Evolutionary conservation across 2,888 invertebrate genomes (phyloP), one percentile per base, ranked within the genome.

Genomic region (Plagiodera versicolora): DNA sequence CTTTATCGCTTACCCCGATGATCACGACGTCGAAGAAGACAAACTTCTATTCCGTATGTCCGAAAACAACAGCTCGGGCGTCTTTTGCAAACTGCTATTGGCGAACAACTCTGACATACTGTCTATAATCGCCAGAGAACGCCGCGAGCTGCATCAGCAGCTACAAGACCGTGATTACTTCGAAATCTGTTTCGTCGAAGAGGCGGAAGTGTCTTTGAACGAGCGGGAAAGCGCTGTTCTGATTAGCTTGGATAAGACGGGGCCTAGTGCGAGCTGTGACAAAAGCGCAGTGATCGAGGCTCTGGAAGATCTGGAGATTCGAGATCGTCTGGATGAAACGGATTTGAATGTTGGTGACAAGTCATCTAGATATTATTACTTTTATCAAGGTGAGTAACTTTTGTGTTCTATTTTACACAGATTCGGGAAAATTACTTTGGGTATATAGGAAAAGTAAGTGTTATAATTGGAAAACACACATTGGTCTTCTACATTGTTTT

Each of bases 131-230:
- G 85, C 88, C 62, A 83, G 88, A 53, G 96, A 97, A 80, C 84
- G 86, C 56, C 75, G 72, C 2, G 91, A 92, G 75, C 82, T 95
- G 53, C 73, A 84, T 66, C 76, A 77, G 2, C 87, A 88, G 74
- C 81, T 89, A 55, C 72, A 73, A 3, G 87, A 87, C 53, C 89
- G 90, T 3, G 87, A 87, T n/a, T n/a, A n/a, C n/a, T n/a, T n/a
- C n/a, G 54, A 89, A 90, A 75, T 86, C 87, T 68, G 86, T 88
- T 67, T 88, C 88, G 72, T 91, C 94, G 1, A 96, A 97, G 81
- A 86, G 88, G 72, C 79, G 95, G 52, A 79, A 85, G 52, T 85
- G 90, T 75, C 81, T n/a, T n/a, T 94, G 8, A 81, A 82, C 57
- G 74, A 80, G 53, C 83, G 90, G 75, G 80, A 84, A 79, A 64